Conservation (phyloP, 2,797 vertebrate species). For the Emys orbicularis region DNA sequence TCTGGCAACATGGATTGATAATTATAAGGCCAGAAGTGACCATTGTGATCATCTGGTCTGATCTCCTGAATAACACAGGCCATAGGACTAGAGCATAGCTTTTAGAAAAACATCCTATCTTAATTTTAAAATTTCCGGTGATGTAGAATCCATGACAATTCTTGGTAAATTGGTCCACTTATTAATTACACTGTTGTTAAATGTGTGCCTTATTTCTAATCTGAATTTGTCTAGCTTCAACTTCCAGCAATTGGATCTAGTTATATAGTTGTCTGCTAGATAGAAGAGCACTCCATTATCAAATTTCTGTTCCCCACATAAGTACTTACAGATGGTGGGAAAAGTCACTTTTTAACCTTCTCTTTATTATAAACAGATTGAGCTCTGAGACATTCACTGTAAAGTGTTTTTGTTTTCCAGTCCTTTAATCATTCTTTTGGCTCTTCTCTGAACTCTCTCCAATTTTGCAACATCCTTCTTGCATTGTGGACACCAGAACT, state of each 20-base stretch:
- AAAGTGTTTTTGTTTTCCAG: not conserved
- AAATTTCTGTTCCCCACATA: not conserved
- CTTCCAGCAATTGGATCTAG: not conserved
- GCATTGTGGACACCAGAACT: not conserved
- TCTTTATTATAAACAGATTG: not conserved
- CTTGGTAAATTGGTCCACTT: not conserved
- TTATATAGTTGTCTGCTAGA: not conserved
- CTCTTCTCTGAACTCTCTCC: not conserved
- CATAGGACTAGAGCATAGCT: not conserved
- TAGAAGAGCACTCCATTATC: not conserved
- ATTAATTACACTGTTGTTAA: conserved; percentile 8
- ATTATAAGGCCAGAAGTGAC: conserved; percentile 20
- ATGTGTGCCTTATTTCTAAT: conserved; percentile 4
- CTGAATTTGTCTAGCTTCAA: not conserved
- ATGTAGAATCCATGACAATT: not conserved
- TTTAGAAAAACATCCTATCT: not conserved
- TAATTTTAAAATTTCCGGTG: conserved; percentile 9
- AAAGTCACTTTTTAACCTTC: not conserved
- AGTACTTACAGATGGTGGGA: not conserved
- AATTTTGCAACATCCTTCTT: conserved; percentile 7
- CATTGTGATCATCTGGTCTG: conserved; percentile 19
- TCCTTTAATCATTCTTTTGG: not conserved
- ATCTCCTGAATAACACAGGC: conserved; percentile 1
- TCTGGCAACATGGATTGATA: conserved; percentile 19
- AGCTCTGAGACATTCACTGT: not conserved